Conservation (phyloP, 2,113 vertebrate genomes). For the Chionodraco myersi region DNA sequence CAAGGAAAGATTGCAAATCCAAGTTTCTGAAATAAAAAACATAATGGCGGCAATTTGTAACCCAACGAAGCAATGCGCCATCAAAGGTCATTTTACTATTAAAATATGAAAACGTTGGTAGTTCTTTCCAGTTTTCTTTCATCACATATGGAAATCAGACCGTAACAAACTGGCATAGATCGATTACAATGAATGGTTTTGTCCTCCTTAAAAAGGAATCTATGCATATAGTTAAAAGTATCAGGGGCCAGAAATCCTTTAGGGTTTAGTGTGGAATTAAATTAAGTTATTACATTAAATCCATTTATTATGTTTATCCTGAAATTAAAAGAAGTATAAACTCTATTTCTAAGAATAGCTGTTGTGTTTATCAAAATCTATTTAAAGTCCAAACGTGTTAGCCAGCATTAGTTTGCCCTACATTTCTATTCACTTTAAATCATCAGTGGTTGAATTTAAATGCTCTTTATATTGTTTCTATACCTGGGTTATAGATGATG, state of each 20-base stretch:
- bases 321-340: conserved; percentile 17
- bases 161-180: conserved; percentile 25
- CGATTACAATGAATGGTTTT: conserved; percentile 21
- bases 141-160: conserved; percentile 15
- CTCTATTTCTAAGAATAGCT: conserved; percentile 16
- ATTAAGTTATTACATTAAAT: conserved; percentile 22
- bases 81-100: conserved; percentile 29
- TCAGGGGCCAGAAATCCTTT: conserved; percentile 45
- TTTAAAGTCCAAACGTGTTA: conserved; percentile 2
- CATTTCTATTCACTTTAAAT: conserved; percentile 23
- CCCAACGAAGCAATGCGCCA: conserved; percentile 28
- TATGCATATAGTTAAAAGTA: conserved; percentile 74
- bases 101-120: not conserved
- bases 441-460: conserved; percentile 9
- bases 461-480: conserved; percentile 1
- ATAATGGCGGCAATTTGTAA: conserved; percentile 21
- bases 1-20: conserved; percentile 7
- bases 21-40: conserved; percentile 22
- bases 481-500: not conserved
- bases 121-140: conserved; percentile 6
- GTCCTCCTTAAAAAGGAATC: conserved; percentile 58
- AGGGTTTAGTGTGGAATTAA: conserved; percentile 18
- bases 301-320: not conserved
- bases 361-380: conserved; percentile 9
- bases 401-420: not conserved